Percentiles rank a stretch among this genome's conserved stretches.
Evolutionary conservation across 2,113 vertebrate species (phyloP).

Genomic region (Heterochromis multidens): DNA sequence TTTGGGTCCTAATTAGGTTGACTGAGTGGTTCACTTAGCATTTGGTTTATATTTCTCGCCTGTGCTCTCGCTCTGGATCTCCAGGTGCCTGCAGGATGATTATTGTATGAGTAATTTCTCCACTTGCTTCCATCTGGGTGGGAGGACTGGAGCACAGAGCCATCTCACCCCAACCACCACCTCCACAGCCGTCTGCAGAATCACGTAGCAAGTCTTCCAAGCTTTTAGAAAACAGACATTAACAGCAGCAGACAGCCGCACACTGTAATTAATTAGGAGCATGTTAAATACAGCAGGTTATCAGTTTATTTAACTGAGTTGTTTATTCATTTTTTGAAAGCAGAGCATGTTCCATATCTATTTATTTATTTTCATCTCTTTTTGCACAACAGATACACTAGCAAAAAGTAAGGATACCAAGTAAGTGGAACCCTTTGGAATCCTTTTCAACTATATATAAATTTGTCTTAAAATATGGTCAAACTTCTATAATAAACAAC

Average conservation of each 20-base stretch:
- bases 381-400: neutral
- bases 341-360: neutral
- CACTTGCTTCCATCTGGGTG: conserved; percentile 41
- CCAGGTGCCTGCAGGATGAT: conserved; percentile 53
- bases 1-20: conserved; percentile 37
- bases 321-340: neutral
- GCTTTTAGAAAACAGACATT: neutral
- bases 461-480: neutral
- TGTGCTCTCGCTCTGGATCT: conserved; percentile 13
- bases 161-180: neutral
- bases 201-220: neutral
- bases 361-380: neutral
- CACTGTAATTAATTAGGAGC: neutral
- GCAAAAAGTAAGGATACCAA: neutral
- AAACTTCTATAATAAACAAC: neutral
- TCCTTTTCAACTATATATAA: neutral
- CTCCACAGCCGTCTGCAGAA: neutral
- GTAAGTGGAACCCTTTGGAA: neutral
- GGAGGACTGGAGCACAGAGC: conserved; percentile 12
- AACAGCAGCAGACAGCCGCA: conserved; percentile 1
- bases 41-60: conserved; percentile 15
- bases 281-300: neutral
- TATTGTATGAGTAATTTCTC: conserved; percentile 49
- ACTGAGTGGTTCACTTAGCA: conserved; percentile 39
- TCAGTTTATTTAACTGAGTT: neutral